phyloP scores from a whole-genome alignment of 2,888 invertebrate species.

The Parthenolecanium corni region DNA sequence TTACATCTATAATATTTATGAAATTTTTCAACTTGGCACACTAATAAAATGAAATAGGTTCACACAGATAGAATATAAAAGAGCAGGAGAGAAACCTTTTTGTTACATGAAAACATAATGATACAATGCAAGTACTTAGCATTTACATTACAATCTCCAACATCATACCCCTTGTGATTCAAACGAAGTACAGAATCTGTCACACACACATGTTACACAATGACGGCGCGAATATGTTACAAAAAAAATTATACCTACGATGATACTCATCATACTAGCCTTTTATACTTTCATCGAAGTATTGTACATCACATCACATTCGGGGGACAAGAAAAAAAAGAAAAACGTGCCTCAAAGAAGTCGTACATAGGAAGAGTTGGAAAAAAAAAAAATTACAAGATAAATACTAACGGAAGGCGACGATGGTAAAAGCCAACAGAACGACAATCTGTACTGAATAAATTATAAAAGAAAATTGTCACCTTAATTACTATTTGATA shows the following conservation, averaged over 20 bases:
- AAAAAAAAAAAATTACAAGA: background rate
- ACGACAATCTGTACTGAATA: background rate
- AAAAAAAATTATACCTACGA: no score
- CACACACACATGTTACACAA: no score
- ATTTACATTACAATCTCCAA: background rate
- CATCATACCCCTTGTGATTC: background rate
- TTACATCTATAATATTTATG: background rate
- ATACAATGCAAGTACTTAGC: background rate
- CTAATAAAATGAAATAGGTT: background rate
- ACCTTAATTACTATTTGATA: background rate
- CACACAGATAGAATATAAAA: background rate
- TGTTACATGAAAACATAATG: background rate
- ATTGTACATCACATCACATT: background rate
- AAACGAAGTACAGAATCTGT: background rate
- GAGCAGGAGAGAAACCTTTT: background rate
- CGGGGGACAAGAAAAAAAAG: background rate
- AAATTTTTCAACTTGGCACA: slow-evolving; percentile 8
- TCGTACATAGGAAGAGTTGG: background rate
- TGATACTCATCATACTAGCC: no score
- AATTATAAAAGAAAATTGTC: background rate
- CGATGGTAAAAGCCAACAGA: background rate
- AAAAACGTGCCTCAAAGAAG: background rate
- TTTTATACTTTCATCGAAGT: background rate
- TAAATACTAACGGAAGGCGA: background rate
- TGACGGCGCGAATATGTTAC: no score